Base-by-base conservation (phyloP, 1,140 invertebrate genomes). In the Musca domestica region DNA sequence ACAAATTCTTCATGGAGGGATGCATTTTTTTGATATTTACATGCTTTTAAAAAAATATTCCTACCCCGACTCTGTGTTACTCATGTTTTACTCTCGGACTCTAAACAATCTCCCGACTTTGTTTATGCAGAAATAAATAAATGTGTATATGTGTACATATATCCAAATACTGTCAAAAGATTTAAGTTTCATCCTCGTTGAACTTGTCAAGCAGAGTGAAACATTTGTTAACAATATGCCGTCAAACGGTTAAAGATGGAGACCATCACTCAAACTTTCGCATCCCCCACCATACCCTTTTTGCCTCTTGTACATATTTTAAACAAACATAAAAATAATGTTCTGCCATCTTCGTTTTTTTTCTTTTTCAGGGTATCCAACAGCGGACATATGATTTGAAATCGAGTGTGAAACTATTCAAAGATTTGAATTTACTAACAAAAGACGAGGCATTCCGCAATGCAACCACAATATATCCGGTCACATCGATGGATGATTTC, bases 381-480 rank as follows among this genome's bases (percentile, higher is more conserved):
- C 86, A 87, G 66, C 72, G 74, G 20, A 84, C 84, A 63, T 86
- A 84, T 65, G 83, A 85, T 66, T 71, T 89, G 30, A 81, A 86
- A 25, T 69, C 75, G 6, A 83, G 85, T 30, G 85, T 86, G 71
- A 78, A 86, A 63, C 82, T 88, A 51, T 76, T 85, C 65, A 78
- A 81, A 54, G 76, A 87, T 74, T 81, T 89, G 58, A 75, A 75
- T 15, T 71, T 74, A 4, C 71, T 85, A 65, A 70, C 78, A 54
- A 75, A 77, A 71, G 77, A 86, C 66, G 66, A 79, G 27, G 73
- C 83, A 3, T 87, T 91, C 67, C 84, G 84, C 58, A 83, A 86
- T 48, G 87, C 88, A 0, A 76, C 89, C 12, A 85, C 88, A 19
- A 81, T 92, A 48, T 88, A 87, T 83, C 90, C 90, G 1, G 83